These are phyloP conservation scores for Vespertilio murinus DNA, from an alignment of 2,797 vertebrate genomes.

Conservation along the genomic window DNA sequence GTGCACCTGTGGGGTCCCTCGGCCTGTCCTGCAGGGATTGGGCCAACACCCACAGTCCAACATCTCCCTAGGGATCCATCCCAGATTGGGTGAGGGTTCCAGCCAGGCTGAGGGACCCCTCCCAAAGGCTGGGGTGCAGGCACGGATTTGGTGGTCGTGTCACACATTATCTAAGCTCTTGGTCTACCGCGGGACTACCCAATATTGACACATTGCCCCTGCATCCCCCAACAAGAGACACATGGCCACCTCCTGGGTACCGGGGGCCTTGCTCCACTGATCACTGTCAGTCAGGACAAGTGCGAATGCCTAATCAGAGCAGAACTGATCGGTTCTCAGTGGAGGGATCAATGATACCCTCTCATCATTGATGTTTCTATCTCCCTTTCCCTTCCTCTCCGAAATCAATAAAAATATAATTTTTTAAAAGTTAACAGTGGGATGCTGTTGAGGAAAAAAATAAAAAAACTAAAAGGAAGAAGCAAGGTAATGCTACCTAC, in stretches of 20 bases:
- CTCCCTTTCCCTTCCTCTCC: background rate
- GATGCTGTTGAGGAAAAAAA: background rate
- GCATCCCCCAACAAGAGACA: background rate
- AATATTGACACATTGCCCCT: background rate
- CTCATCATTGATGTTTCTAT: background rate
- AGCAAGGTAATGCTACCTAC: background rate
- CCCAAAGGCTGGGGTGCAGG: background rate
- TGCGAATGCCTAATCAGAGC: background rate
- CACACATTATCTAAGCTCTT: background rate
- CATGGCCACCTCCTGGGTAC: background rate
- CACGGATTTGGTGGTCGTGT: background rate
- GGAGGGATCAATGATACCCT: background rate
- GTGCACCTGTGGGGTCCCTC: too few relatives aligned
- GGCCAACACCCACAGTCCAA: fast-evolving
- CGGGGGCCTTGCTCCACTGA: background rate
- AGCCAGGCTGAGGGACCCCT: too few relatives aligned
- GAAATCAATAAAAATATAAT: too few relatives aligned
- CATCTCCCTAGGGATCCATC: too few relatives aligned
- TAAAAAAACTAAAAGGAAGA: background rate
- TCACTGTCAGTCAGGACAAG: background rate
- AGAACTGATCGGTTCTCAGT: background rate
- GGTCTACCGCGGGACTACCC: background rate
- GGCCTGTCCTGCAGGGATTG: fast-evolving
- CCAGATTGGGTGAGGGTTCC: too few relatives aligned
- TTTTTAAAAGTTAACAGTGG: background rate